phyloP scores from a whole-genome alignment of 2,888 invertebrate genomes.

The Habrosyne pyritoides region DNA sequence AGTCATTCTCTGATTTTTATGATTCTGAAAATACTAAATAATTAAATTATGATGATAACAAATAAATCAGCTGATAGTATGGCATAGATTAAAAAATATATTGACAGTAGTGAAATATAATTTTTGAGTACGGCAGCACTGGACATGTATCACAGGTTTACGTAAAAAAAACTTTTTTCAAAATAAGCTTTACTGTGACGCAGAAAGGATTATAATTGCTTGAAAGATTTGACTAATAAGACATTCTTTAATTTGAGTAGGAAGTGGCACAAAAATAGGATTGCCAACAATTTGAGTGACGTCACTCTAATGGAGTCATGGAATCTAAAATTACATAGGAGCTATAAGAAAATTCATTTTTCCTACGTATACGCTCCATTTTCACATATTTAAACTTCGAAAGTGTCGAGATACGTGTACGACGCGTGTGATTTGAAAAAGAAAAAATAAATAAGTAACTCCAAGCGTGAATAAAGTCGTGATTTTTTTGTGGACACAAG shows the following conservation, averaged over 20 bases:
- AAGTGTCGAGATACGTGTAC: conserved; percentile 61
- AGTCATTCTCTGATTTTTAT: neutral
- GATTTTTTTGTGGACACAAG: conserved; percentile 48
- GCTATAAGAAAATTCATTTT: conserved; percentile 65
- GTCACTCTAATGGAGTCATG: conserved; percentile 75
- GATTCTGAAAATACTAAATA: neutral
- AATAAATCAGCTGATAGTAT: conserved; percentile 36
- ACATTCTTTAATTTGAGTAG: conserved; percentile 66
- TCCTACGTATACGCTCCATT: conserved; percentile 58
- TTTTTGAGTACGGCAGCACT: conserved; percentile 55
- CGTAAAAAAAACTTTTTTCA: conserved; percentile 32
- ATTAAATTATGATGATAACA: conserved; percentile 7
- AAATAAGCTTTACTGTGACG: conserved; percentile 53
- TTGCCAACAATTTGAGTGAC: conserved; percentile 82
- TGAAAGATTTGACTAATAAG: conserved; percentile 48
- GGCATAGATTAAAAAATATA: conserved; percentile 14
- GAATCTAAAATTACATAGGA: conserved; percentile 80
- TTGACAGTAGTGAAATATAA: conserved; percentile 13
- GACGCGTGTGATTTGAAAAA: conserved; percentile 56
- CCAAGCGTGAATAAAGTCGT: conserved; percentile 32
- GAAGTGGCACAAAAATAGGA: conserved; percentile 81
- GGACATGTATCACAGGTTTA: conserved; percentile 48
- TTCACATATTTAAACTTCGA: conserved; percentile 51
- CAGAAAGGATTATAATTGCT: conserved; percentile 55
- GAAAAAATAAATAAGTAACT: conserved; percentile 35